Evolutionary conservation across 1,140 invertebrate genomes (phyloP).

Genomic region (Drosophila prosaltans): DNA sequence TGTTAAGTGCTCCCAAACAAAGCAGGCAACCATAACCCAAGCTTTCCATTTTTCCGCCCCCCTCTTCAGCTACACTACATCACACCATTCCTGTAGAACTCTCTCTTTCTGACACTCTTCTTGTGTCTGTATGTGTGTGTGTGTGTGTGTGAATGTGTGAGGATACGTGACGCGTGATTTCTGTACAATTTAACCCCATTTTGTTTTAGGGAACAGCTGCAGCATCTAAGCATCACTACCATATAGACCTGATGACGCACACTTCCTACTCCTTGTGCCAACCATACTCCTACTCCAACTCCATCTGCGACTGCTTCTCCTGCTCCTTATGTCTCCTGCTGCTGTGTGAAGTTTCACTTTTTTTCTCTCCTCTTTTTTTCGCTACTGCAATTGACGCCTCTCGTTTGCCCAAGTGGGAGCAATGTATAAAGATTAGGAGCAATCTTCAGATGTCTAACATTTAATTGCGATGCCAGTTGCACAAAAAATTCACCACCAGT

Average conservation of each 20-base stretch:
- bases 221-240: constrained; percentile 33
- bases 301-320: background rate
- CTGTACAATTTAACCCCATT: constrained; percentile 82
- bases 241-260: constrained; percentile 39
- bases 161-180: constrained; percentile 60
- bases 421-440: constrained; percentile 40
- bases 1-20: constrained; percentile 81
- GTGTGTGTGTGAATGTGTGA: constrained; percentile 19
- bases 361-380: background rate
- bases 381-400: constrained; percentile 27
- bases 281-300: background rate
- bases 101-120: background rate
- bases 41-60: background rate
- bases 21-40: constrained; percentile 28
- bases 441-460: constrained; percentile 30
- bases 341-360: constrained; percentile 52
- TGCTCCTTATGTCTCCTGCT: constrained; percentile 5
- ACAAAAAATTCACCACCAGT: constrained; percentile 4
- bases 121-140: no score
- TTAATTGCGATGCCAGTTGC: constrained; percentile 48
- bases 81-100: background rate
- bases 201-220: constrained; percentile 43
- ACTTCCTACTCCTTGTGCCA: background rate
- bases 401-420: constrained; percentile 30
- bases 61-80: background rate